Evolutionary conservation across 2,113 vertebrate genomes (phyloP).

Genomic region (Sapayoa aenigma): DNA sequence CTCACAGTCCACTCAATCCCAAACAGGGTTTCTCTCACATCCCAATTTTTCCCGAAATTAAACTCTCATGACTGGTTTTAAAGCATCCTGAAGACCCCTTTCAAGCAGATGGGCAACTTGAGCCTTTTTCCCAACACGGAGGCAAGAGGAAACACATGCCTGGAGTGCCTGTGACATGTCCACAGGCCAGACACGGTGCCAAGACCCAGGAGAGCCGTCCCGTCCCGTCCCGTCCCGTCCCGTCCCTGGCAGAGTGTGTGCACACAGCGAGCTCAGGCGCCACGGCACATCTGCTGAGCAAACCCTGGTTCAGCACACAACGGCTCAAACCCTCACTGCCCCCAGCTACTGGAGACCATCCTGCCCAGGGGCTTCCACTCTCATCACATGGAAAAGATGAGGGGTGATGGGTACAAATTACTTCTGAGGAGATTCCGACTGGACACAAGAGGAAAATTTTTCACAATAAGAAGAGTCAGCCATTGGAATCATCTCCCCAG

Average conservation of each 20-base stretch:
- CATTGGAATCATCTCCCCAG: neutral
- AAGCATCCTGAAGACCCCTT: neutral
- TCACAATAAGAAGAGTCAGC: neutral
- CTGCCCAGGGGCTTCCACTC: neutral
- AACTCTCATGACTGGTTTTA: neutral
- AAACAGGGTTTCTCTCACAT: neutral
- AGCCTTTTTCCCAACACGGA: neutral
- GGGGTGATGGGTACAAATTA: neutral
- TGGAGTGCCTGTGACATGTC: accelerated
- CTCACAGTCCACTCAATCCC: neutral
- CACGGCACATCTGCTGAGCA: neutral
- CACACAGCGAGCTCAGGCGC: neutral
- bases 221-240: accelerated
- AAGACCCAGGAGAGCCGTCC: accelerated
- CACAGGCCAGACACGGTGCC: accelerated
- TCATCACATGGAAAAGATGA: neutral
- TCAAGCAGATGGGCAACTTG: neutral
- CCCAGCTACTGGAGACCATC: neutral
- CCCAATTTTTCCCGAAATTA: neutral
- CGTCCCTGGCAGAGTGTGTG: accelerated
- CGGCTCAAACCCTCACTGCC: neutral
- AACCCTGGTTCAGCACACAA: neutral
- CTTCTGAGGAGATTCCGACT: neutral
- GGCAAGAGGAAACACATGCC: accelerated
- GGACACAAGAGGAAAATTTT: neutral